Evolutionary conservation across 2,113 vertebrate genomes (phyloP), one percentile per base, ranked within the genome.

Genomic region (Lepisosteus osseus): DNA sequence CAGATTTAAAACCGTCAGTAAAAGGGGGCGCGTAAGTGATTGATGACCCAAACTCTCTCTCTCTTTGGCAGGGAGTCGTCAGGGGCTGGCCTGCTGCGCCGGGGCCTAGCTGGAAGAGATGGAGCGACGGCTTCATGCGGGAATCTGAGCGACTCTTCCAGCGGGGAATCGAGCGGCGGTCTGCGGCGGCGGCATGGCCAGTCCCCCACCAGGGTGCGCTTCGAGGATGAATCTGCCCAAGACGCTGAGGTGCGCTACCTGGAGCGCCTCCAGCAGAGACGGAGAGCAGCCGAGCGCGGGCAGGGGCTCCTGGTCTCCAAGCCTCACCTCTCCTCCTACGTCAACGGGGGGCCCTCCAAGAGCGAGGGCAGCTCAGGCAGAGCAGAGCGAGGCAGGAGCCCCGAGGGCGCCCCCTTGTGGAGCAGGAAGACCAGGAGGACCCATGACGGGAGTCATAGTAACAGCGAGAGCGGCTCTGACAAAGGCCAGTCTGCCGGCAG

Each of bases 211-310:
- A 92, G 90, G 0, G 93, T 97, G n/a, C 93, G 95, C 72, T 97
- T 97, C 0, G 92, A 97, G 72, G 96, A 98, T 51, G 96, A 98
- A 77, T 95, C 95, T 0, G 93, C 91, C 70, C 85, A 80, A 0
- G 94, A 97, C 0, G 95, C 87, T 0, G 94, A 97, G 85, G 91
- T 83, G 74, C 94, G 96, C 40, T 95, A 96, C 86, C 78, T 90
- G 84, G 94, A 95, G 63, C 84, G 95, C 69, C 81, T 94, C 74
- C 90, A 89, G 76, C 90, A 92, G 80, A 87, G 88, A 42, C 92
- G 80, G 66, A 74, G 76, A 7, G 84, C 71, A 1, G 86, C 61
- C 0, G 78, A 78, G 6, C 69, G 68, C 0, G 78, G 57, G 0
- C 86, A 86, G 6, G 86, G 87, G 6, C 77, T 85, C 2, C 81